Percentiles rank a stretch among this genome's conserved stretches.
Evolutionary conservation across 1,140 invertebrate species (phyloP).

Genomic region (Lepidurus arcticus): DNA sequence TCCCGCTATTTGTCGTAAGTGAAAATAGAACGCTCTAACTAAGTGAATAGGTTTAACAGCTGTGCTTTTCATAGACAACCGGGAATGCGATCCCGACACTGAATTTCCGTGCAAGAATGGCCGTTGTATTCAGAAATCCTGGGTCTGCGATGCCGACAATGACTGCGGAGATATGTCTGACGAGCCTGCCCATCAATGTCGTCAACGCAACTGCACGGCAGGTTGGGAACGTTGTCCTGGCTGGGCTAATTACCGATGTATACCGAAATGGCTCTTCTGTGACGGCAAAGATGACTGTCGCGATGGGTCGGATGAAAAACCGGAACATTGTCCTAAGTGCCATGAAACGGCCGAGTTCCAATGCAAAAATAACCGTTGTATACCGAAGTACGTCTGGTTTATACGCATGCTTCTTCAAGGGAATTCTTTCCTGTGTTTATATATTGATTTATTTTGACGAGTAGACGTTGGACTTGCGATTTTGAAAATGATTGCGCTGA

Average conservation of each 20-base stretch:
- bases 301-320: slow-evolving; percentile 75
- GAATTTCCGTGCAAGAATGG: slow-evolving; percentile 85
- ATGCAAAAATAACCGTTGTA: slow-evolving; percentile 85
- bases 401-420: no score
- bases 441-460: slow-evolving; percentile 24
- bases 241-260: slow-evolving; percentile 81
- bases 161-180: slow-evolving; percentile 89
- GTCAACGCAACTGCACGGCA: slow-evolving; percentile 78
- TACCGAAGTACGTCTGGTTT: slow-evolving; percentile 60
- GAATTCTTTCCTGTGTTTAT: background rate
- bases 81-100: slow-evolving; percentile 70
- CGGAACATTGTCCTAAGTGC: slow-evolving; percentile 82
- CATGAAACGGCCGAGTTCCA: slow-evolving; percentile 82
- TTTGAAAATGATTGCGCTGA: slow-evolving; percentile 95
- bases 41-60: slow-evolving; percentile 34
- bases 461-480: slow-evolving; percentile 83
- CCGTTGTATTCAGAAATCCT: slow-evolving; percentile 89
- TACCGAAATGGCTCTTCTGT: slow-evolving; percentile 91
- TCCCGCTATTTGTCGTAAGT: slow-evolving; percentile 67
- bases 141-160: slow-evolving; percentile 92
- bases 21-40: slow-evolving; percentile 41
- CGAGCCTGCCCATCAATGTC: slow-evolving; percentile 84
- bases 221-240: slow-evolving; percentile 89
- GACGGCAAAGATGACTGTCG: slow-evolving; percentile 73
- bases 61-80: slow-evolving; percentile 54